These are phyloP conservation scores for Ptychobarbus kaznakovi DNA, from an alignment of 2,797 vertebrate genomes.

Conservation along the genomic window DNA sequence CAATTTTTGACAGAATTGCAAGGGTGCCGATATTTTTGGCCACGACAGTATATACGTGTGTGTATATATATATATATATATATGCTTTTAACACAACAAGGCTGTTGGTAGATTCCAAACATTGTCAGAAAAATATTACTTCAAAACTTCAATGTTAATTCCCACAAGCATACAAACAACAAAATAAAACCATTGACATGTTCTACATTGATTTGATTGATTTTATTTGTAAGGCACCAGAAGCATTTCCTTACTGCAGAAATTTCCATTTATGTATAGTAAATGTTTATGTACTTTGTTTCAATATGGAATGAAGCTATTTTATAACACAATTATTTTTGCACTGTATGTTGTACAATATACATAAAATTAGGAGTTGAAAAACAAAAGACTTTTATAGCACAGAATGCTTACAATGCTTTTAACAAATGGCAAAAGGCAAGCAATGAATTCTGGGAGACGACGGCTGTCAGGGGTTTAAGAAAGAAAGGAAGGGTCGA, in stretches of 20 bases:
- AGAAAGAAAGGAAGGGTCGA: slow-evolving; percentile 58
- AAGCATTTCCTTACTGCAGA: slow-evolving; percentile 87
- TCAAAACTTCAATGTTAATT: neutral
- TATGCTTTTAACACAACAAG: too few relatives aligned
- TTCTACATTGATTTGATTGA: slow-evolving; percentile 70
- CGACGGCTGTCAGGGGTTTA: slow-evolving; percentile 57
- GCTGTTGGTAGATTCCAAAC: neutral
- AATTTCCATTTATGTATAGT: slow-evolving; percentile 79
- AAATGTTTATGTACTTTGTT: slow-evolving; percentile 74
- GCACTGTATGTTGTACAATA: slow-evolving; percentile 73
- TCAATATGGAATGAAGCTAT: slow-evolving; percentile 69
- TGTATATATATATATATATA: too few relatives aligned
- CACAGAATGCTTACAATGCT: slow-evolving; percentile 73
- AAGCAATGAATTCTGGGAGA: slow-evolving; percentile 60
- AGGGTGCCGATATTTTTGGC: too few relatives aligned
- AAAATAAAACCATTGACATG: slow-evolving; percentile 37
- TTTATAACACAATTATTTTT: slow-evolving; percentile 72
- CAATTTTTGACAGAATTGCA: too few relatives aligned
- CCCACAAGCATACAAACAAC: slow-evolving; percentile 3
- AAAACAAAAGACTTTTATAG: slow-evolving; percentile 73
- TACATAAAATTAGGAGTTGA: slow-evolving; percentile 68
- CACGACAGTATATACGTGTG: too few relatives aligned
- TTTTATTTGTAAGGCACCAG: slow-evolving; percentile 89
- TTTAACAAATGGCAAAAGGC: slow-evolving; percentile 67
- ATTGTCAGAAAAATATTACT: neutral